Percentiles rank a stretch among this genome's conserved stretches.
These are phyloP conservation scores for Erpetoichthys calabaricus DNA, from an alignment of 2,797 vertebrate genomes.

Conservation along the genomic window DNA sequence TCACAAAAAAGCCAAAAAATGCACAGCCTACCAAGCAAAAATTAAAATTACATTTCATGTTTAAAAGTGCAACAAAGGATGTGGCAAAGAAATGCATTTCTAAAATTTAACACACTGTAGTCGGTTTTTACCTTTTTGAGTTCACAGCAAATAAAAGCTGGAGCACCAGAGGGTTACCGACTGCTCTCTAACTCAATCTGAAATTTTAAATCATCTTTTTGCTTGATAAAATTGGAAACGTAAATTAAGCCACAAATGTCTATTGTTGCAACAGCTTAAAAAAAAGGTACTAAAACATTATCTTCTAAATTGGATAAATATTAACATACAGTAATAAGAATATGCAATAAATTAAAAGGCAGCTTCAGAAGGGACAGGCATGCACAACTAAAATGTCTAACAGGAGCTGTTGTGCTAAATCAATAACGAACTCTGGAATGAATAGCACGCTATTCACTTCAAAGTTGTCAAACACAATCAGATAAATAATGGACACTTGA, in stretches of 20 bases:
- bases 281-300: constrained; percentile 43
- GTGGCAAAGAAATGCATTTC: too few relatives aligned
- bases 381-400: constrained; percentile 42
- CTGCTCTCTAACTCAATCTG: too few relatives aligned
- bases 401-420: constrained; percentile 35
- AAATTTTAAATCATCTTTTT: too few relatives aligned
- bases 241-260: too few relatives aligned
- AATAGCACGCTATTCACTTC: constrained; percentile 40
- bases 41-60: constrained; percentile 8
- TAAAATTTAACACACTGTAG: too few relatives aligned
- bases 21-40: background rate
- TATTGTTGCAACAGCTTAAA: constrained; percentile 23
- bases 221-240: too few relatives aligned
- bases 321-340: constrained; percentile 62
- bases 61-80: too few relatives aligned
- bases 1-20: constrained; percentile 16
- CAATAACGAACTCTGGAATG: constrained; percentile 39
- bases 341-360: constrained; percentile 70
- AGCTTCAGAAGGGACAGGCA: constrained; percentile 59
- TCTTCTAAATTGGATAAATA: constrained; percentile 49
- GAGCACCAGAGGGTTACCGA: too few relatives aligned
- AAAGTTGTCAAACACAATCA: constrained; percentile 29
- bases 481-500: constrained; percentile 30
- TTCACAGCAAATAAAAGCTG: too few relatives aligned
- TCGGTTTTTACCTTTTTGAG: too few relatives aligned